Base-by-base conservation (phyloP, 2,888 invertebrate species). In the Heliconius erato region DNA sequence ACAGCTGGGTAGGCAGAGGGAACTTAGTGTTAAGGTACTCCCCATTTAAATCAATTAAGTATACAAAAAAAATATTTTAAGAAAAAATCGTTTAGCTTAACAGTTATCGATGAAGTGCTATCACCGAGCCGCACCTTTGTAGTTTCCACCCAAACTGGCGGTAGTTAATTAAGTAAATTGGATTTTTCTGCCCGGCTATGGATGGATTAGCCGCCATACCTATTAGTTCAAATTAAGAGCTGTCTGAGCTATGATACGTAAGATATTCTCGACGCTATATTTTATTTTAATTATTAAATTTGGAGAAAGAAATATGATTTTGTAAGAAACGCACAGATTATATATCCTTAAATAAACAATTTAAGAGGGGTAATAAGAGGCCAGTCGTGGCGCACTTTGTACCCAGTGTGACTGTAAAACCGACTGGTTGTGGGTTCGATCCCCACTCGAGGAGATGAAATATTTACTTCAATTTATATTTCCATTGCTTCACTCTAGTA, bases 131-230 rank as follows among this genome's bases (percentile, higher is more conserved):
- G 89, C 95, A 92, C 96, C 95, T 94, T 90, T 91, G 91, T 90
- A 89, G 91, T 91, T 90, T 90, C 91, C 89, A 90, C 91, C 92
- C 92, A 92, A 94, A 92, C 93, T 90, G 87, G 90, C 88, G 90
- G 91, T 91, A 91, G 93, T 95, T 96, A 95, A 96, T 96, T 95
- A 96, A 94, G 94, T 95, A 95, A 96, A 96, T 96, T 95, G 95
- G 94, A 94, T 92, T 95, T 95, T 95, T 95, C 93, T 94, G 92
- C 91, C 89, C 91, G 89, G 91, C 91, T 92, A 92, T 94, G 94
- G 94, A 94, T 94, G 94, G 94, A 94, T 94, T 94, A 94, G 91
- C 92, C 90, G 91, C 91, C 91, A 90, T 92, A 93, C 94, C 95
- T 95, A 96, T 95, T 96, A 96, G 94, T 95, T 94, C 93, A 94